Base-by-base conservation (phyloP, 2,113 vertebrate species). In the Mixornis gularis region DNA sequence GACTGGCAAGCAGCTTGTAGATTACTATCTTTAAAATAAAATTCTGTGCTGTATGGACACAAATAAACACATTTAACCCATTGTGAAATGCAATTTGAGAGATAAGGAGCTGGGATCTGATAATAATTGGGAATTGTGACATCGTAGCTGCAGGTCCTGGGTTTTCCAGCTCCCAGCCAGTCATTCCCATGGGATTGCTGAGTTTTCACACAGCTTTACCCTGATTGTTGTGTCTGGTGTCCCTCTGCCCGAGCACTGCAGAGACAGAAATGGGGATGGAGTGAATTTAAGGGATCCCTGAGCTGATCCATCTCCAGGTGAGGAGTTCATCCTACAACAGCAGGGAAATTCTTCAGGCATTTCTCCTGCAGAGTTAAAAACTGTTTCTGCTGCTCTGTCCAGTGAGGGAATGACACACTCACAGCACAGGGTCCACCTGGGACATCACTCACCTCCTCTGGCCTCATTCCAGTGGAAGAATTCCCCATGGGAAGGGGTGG, bases 31-130 rank as follows among this genome's bases (percentile, higher is more conserved):
- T 3, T 19, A 1, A 9, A 13, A n/a, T 6, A 79, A 82, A 89
- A 77, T 52, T 46, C 69, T 59, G 78, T 82, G 69, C 51, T 65
- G 26, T 30, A 53, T 12, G 32, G 12, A 53, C 70, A 94, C 56
- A 46, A 26, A 92, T 4, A 66, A 71, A 92, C 79, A 46, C 65
- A 17, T 12, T 25, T 10, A 46, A 58, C 9, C 32, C 59, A 27
- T 32, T 46, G 83, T 85, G 82, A 97, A 97, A 94, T 95, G 96
- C 8, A 30, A 13, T 56, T 36, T 13, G 62, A 63, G 79, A 38
- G 77, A 81, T 17, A 76, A 70, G 52, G 79, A 85, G 77, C 97
- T 96, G 56, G 77, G 65, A 79, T 96, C 96, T 96, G 97, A 97
- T 97, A 95, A 95, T 97, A 96, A 95, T 96, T 96, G 72, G 55